phyloP scores from a whole-genome alignment of 1,140 invertebrate species.

The Tetramorium simillimum region DNA sequence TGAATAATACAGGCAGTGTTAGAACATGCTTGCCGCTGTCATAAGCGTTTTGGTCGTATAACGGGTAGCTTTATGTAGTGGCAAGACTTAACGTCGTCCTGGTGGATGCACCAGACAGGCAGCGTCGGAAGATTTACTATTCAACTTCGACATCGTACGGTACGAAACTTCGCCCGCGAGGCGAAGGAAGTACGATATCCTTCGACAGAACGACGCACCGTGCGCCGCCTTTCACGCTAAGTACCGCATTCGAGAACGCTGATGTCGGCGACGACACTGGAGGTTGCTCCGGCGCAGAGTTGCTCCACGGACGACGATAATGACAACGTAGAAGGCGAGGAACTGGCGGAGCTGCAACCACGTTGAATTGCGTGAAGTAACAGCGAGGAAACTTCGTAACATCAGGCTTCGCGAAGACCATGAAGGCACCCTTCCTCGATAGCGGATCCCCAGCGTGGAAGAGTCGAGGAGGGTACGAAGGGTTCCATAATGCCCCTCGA shows the following conservation, averaged over 20 bases:
- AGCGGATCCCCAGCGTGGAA: background rate
- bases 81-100: conserved; percentile 29
- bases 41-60: conserved; percentile 10
- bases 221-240: conserved; percentile 9
- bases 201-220: conserved; percentile 14
- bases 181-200: conserved; percentile 18
- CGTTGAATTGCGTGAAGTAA: conserved; percentile 28
- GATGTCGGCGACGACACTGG: conserved; percentile 8
- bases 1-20: background rate
- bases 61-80: conserved; percentile 9
- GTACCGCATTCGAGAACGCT: conserved; percentile 31
- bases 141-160: conserved; percentile 34
- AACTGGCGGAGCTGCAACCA: background rate
- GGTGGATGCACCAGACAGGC: conserved; percentile 21
- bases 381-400: conserved; percentile 23
- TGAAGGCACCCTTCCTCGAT: background rate
- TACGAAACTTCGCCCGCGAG: conserved; percentile 17
- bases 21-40: conserved; percentile 10
- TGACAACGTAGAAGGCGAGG: background rate
- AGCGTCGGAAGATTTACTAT: conserved; percentile 40
- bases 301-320: conserved; percentile 29
- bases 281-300: background rate
- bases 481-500: conserved; percentile 35
- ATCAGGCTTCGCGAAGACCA: conserved; percentile 7
- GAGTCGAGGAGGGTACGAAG: conserved; percentile 31